Evolutionary conservation across 2,113 vertebrate genomes (phyloP), one percentile per base, ranked within the genome.

Genomic region (Sapajus apella): DNA sequence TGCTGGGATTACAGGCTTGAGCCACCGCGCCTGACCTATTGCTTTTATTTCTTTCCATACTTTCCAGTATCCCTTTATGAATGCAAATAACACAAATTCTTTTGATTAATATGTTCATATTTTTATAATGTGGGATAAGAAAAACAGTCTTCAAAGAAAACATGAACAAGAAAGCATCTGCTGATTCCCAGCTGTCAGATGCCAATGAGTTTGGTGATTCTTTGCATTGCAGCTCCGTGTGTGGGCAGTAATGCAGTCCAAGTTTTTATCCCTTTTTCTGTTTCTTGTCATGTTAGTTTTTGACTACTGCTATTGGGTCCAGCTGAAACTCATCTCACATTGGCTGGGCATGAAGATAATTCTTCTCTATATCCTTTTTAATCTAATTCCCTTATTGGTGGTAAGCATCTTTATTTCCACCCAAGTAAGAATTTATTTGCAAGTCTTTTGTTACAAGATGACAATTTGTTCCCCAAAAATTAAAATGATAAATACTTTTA

Each of bases 301-400:
- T 84, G 86, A 84, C 47, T 40, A 23, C 61, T 25, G 81, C 96
- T 95, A 89, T 94, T 97, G 92, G 87, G 91, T 97, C 85, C 97
- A 97, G 97, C 96, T 95, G 95, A 97, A 91, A 40, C 40, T 8
- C 40, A 95, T 80, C 87, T 85, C 98, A 79, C 90, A 70, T 87
- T 98, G 97, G 95, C 97, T 98, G 97, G 97, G 93, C 98, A 95
- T 77, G 89, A 30, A 90, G 40, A 82, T 90, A 82, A 88, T 90
- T 95, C 94, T 84, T 93, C 84, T 27, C 32, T 35, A 21, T 47
- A 88, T 40, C 37, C 76, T 96, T 84, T 92, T 95, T 76, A 95
- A 95, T 95, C 66, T 52, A 30, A 55, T 43, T 58, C 50, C 76
- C 55, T 55, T 40, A 94, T n/a, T 95, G 87, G 52, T 92, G 84